These are phyloP conservation scores for Eretmocerus hayati DNA, from an alignment of 2,888 invertebrate genomes.

Conservation along the genomic window DNA sequence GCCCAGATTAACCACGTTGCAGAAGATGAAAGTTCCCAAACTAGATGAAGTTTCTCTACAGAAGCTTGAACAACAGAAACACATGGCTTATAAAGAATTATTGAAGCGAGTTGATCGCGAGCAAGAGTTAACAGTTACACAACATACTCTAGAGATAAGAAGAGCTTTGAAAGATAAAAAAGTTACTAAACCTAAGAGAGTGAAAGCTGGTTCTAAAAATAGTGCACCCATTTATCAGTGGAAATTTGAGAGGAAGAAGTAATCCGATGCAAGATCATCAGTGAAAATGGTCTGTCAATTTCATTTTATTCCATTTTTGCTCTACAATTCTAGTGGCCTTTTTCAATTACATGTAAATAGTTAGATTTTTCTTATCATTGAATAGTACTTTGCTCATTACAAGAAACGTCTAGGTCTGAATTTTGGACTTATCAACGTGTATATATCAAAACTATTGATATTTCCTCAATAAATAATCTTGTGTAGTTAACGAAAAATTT, in stretches of 20 bases:
- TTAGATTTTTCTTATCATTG: neutral
- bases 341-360: too few relatives aligned
- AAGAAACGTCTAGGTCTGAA: too few relatives aligned
- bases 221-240: conserved; percentile 72
- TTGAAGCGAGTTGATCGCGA: conserved; percentile 71
- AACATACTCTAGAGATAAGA: conserved; percentile 72
- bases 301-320: too few relatives aligned
- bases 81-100: conserved; percentile 66
- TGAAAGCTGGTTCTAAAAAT: conserved; percentile 58
- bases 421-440: too few relatives aligned
- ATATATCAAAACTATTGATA: too few relatives aligned
- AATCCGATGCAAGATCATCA: conserved; percentile 30
- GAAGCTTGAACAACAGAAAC: conserved; percentile 54
- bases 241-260: conserved; percentile 75
- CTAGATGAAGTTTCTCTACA: conserved; percentile 51
- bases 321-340: too few relatives aligned
- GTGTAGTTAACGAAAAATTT: too few relatives aligned
- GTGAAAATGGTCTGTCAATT: too few relatives aligned
- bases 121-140: conserved; percentile 65
- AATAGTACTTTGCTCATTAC: too few relatives aligned
- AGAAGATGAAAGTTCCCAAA: conserved; percentile 54
- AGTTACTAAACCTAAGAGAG: conserved; percentile 56
- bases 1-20: conserved; percentile 55
- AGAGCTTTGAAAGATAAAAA: conserved; percentile 61
- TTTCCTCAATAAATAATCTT: too few relatives aligned